phyloP scores from a whole-genome alignment of 92 coral and sea anemone genomes.

The Bergia sp. region DNA sequence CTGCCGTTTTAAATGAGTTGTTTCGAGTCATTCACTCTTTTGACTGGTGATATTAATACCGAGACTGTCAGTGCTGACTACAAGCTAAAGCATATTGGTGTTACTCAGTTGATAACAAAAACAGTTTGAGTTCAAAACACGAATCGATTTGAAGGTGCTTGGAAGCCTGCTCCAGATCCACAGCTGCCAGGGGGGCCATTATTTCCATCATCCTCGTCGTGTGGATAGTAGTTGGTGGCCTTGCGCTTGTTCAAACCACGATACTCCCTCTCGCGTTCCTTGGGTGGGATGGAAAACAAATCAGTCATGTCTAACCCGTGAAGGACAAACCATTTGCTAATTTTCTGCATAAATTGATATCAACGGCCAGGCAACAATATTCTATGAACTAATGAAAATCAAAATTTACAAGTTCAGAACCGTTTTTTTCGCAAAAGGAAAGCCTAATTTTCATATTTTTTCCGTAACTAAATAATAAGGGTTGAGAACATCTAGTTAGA shows the following conservation, averaged over 20 bases:
- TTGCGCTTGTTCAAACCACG: slow-evolving; percentile 29
- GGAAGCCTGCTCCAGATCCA: slow-evolving; percentile 82
- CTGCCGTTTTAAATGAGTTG: too few relatives aligned
- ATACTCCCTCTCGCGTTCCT: slow-evolving; percentile 25
- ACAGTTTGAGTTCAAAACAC: slow-evolving; percentile 58
- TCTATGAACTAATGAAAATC: too few relatives aligned
- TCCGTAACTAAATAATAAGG: too few relatives aligned
- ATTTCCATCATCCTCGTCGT: slow-evolving; percentile 73
- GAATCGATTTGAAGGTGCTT: slow-evolving; percentile 89
- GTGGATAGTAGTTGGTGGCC: slow-evolving; percentile 59
- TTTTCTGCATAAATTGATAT: background rate
- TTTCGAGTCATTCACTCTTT: too few relatives aligned
- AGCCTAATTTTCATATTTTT: too few relatives aligned
- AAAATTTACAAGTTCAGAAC: too few relatives aligned
- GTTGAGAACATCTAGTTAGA: too few relatives aligned
- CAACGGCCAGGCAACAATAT: too few relatives aligned
- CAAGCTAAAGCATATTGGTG: background rate
- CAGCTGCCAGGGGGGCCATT: slow-evolving; percentile 88
- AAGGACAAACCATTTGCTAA: background rate
- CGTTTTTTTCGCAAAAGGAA: too few relatives aligned
- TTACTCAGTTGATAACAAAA: background rate
- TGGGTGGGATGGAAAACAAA: background rate
- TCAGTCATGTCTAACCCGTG: background rate
- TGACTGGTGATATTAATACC: too few relatives aligned
- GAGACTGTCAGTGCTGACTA: background rate